Conservation (phyloP, 2,888 invertebrate genomes). For the Luperina testacea region DNA sequence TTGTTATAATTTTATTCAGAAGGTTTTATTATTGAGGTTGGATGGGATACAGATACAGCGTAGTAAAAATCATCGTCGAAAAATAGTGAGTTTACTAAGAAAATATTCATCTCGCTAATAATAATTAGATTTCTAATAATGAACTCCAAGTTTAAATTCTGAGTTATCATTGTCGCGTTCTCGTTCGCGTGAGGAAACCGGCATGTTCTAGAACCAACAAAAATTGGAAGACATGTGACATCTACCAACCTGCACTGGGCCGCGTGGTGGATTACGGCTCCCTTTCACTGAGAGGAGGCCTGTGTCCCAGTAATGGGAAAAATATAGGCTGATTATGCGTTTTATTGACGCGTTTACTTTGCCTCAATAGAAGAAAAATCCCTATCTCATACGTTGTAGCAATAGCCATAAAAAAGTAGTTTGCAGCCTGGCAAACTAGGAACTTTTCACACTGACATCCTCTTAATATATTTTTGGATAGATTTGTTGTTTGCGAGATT, state of each 20-base stretch:
- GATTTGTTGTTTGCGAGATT: slow-evolving; percentile 11
- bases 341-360: slow-evolving; percentile 2
- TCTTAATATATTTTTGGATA: slow-evolving; percentile 15
- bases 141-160: background rate
- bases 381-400: background rate
- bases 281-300: background rate
- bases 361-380: background rate
- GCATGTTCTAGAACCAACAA: too few species aligned
- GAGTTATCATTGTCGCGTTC: background rate
- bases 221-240: background rate
- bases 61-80: background rate
- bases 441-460: slow-evolving; percentile 20
- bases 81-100: background rate
- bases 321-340: background rate
- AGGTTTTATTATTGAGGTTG: background rate
- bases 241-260: background rate
- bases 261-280: background rate
- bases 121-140: background rate
- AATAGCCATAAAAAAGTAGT: slow-evolving; percentile 15
- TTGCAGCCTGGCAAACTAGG: slow-evolving; percentile 10
- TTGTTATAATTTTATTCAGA: slow-evolving; percentile 11
- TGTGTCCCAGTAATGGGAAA: background rate
- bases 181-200: too few species aligned
- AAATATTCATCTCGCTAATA: background rate
- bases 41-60: too few species aligned